A percentile compares a stretch with the other conserved stretches of the same genome.
Evolutionary conservation across 2,113 vertebrate genomes (phyloP).

Genomic region (Cyanocitta stelleri): DNA sequence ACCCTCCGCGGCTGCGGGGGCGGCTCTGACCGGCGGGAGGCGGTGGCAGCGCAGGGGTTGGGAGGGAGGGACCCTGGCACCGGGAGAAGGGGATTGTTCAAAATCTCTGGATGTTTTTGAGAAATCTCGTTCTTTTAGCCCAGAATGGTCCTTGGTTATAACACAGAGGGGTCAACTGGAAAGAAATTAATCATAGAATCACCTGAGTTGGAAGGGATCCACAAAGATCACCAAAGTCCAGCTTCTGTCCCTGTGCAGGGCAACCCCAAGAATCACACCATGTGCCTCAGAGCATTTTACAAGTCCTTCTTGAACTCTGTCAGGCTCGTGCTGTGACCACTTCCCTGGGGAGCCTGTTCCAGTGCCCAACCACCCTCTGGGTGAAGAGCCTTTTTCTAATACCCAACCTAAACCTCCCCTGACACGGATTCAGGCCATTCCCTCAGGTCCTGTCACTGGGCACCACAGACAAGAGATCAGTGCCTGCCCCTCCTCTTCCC

Average conservation of each 20-base stretch:
- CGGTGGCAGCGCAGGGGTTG: accelerated
- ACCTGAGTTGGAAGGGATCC: not conserved
- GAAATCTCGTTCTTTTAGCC: not conserved
- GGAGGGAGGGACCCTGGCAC: not conserved
- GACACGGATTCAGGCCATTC: not conserved
- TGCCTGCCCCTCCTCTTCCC: not conserved
- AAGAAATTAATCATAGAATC: not conserved
- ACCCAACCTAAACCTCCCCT: not conserved
- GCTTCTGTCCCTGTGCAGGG: not conserved
- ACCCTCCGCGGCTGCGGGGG: accelerated
- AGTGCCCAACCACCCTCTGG: accelerated
- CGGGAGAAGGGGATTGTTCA: accelerated
- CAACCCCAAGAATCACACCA: not conserved
- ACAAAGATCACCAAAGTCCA: not conserved
- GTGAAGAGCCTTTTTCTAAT: accelerated
- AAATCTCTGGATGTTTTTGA: too few relatives aligned
- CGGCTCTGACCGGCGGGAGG: too few relatives aligned
- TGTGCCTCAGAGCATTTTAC: not conserved
- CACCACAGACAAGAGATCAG: not conserved
- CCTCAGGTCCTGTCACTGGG: accelerated
- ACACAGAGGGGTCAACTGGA: not conserved
- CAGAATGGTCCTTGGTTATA: accelerated
- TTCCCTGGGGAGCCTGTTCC: not conserved
- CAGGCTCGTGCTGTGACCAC: not conserved
- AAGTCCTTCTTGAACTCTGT: not conserved